Percentiles rank a stretch among this genome's conserved stretches.
phyloP scores from a whole-genome alignment of 2,113 vertebrate species.

The Lethenteron camtschaticum region DNA sequence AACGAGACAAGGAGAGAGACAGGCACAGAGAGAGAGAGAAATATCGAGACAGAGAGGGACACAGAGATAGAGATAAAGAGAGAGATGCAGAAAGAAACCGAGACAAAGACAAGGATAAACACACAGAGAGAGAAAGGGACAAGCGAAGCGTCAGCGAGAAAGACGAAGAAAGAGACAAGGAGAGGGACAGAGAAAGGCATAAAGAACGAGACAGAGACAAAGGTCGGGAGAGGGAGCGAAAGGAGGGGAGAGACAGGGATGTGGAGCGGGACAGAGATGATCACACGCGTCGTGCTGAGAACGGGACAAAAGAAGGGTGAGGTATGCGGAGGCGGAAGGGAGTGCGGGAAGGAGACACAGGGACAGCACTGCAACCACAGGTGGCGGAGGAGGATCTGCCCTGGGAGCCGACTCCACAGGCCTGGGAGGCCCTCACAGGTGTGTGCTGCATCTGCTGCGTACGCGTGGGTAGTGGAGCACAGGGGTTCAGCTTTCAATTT shows the following conservation, averaged over 20 bases:
- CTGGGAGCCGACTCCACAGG: too few relatives aligned
- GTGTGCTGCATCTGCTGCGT: too few relatives aligned
- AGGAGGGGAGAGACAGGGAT: constrained; percentile 11
- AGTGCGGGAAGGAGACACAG: constrained; percentile 2
- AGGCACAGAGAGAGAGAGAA: constrained; percentile 11
- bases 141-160: constrained; percentile 10
- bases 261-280: constrained; percentile 6
- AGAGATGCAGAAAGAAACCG: constrained; percentile 12
- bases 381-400: constrained; percentile 10
- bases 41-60: constrained; percentile 12
- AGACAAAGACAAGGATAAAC: constrained; percentile 9
- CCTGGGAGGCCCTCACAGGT: too few relatives aligned
- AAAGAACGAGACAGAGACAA: constrained; percentile 15
- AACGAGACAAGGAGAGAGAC: constrained; percentile 9
- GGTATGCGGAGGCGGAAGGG: background rate
- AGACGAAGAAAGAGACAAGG: constrained; percentile 11
- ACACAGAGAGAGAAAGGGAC: constrained; percentile 13
- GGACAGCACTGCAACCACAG: constrained; percentile 5
- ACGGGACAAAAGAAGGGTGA: too few relatives aligned
- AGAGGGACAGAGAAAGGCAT: constrained; percentile 12
- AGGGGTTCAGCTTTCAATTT: too few relatives aligned
- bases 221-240: constrained; percentile 16
- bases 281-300: background rate
- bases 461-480: too few relatives aligned
- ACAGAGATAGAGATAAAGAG: constrained; percentile 12